Conservation (phyloP, 2,888 invertebrate species). For the Neoscelio sp. region DNA sequence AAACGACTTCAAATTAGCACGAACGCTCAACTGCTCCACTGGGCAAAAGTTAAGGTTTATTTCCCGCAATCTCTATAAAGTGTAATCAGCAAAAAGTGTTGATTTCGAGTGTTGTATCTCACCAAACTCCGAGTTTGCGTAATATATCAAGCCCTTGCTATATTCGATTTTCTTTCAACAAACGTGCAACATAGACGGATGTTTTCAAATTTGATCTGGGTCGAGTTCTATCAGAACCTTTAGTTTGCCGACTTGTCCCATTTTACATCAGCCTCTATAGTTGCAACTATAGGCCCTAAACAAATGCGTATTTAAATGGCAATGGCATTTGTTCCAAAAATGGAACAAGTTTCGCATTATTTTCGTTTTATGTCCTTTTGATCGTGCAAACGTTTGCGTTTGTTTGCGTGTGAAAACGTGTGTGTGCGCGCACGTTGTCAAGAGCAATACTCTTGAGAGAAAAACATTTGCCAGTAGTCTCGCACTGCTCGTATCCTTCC, state of each 20-base stretch:
- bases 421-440: neutral
- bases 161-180: conserved; percentile 21
- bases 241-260: neutral
- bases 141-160: conserved; percentile 14
- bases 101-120: conserved; percentile 42
- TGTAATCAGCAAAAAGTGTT: conserved; percentile 33
- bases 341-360: conserved; percentile 21
- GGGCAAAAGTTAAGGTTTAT: conserved; percentile 40
- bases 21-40: conserved; percentile 15
- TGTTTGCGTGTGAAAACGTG: neutral
- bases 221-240: conserved; percentile 13
- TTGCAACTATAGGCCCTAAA: neutral
- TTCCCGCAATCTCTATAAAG: conserved; percentile 5
- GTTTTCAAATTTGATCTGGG: conserved; percentile 49
- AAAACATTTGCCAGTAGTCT: conserved; percentile 36
- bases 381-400: conserved; percentile 9
- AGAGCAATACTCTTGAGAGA: conserved; percentile 36
- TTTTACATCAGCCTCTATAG: neutral
- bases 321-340: conserved; percentile 33
- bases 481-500: conserved; percentile 18
- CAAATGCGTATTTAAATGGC: conserved; percentile 38
- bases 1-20: conserved; percentile 45
- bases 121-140: conserved; percentile 8
- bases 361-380: conserved; percentile 43
- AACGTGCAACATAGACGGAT: neutral